Conservation (phyloP, 2,113 vertebrate genomes). For the rat (Rattus norvegicus) region GRCr8 NC_086025.1:111931501-111932000, state of each 20-base stretch:
- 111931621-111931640: background rate
- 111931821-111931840: background rate
- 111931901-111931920: too few species aligned
- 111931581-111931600: too few species aligned
- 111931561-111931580: background rate
- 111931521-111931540: fast-evolving
- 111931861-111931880: background rate
- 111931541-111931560: background rate
- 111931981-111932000: background rate
- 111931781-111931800: background rate
- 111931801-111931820: background rate
- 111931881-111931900: background rate
- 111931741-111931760: background rate
- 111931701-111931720: background rate
- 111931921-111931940: background rate
- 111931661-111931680: fast-evolving
- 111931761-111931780: background rate
- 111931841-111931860: background rate
- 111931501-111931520: background rate
- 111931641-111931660: too few species aligned
- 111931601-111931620: too few species aligned
- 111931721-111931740: background rate
- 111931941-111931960: too few species aligned
- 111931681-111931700: background rate
- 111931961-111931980: background rate